phyloP scores from a whole-genome alignment of 2,797 vertebrate species.

The Spinus pinus region DNA sequence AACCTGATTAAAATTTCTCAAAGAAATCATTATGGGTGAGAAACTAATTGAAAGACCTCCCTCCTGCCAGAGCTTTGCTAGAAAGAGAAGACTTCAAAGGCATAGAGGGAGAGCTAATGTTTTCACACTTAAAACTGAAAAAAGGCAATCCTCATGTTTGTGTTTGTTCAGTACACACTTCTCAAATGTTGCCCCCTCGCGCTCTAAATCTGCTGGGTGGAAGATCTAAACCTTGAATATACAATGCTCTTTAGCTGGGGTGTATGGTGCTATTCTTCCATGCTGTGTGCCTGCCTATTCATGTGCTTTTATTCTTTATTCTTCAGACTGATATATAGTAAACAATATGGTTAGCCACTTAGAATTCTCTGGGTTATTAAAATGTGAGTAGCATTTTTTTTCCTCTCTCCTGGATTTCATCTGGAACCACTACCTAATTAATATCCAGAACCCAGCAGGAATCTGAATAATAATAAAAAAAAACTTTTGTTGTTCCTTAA shows the following conservation, averaged over 20 bases:
- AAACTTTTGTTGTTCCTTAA: constrained; percentile 62
- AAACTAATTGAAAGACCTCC: constrained; percentile 68
- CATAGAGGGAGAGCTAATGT: constrained; percentile 53
- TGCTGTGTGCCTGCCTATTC: constrained; percentile 54
- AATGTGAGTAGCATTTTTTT: constrained; percentile 42
- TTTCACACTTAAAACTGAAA: constrained; percentile 65
- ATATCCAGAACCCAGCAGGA: constrained; percentile 63
- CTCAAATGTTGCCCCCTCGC: constrained; percentile 57
- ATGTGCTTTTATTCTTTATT: constrained; percentile 48
- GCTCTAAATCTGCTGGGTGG: constrained; percentile 58
- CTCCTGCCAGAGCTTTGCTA: constrained; percentile 64
- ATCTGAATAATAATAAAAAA: constrained; percentile 55
- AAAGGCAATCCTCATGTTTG: constrained; percentile 61
- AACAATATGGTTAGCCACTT: constrained; percentile 70
- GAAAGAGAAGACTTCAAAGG: constrained; percentile 65
- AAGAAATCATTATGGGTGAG: constrained; percentile 68
- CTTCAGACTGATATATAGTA: constrained; percentile 55
- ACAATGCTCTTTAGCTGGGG: constrained; percentile 57
- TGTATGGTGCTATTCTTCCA: constrained; percentile 48
- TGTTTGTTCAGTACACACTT: constrained; percentile 65
- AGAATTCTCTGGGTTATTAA: constrained; percentile 70
- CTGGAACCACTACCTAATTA: constrained; percentile 64
- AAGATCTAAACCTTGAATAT: constrained; percentile 65
- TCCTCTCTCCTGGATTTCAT: constrained; percentile 35
- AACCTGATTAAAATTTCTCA: constrained; percentile 73